Evolutionary conservation across 2,888 invertebrate species (phyloP).

Genomic region (Dysmachus trigonus): DNA sequence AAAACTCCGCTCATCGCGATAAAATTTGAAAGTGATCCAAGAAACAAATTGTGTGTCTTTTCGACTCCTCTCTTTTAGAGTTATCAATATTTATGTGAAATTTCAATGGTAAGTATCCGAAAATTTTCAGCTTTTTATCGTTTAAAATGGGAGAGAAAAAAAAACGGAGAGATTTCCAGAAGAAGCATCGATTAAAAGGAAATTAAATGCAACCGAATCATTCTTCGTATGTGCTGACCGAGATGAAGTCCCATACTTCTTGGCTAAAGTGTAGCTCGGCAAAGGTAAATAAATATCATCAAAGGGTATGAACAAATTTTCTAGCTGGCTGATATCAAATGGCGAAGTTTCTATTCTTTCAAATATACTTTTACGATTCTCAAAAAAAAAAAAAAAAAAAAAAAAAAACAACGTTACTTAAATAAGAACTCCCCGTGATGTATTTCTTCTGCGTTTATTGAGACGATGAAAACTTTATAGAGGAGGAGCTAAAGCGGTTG

Average conservation of each 20-base stretch:
- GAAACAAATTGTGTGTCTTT: not conserved
- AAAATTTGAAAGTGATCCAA: not conserved
- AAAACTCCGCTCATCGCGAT: not conserved
- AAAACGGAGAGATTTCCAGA: not conserved
- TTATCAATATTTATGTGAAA: not conserved
- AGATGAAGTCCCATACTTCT: not conserved
- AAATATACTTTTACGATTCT: not conserved
- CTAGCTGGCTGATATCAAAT: constrained; percentile 36
- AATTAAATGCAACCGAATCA: constrained; percentile 4
- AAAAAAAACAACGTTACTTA: not conserved
- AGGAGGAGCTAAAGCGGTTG: constrained; percentile 90
- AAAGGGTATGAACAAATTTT: constrained; percentile 37
- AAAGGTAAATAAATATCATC: constrained; percentile 47
- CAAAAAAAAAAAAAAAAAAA: not conserved
- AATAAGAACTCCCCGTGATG: not conserved
- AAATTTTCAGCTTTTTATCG: constrained; percentile 29
- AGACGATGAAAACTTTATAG: constrained; percentile 66
- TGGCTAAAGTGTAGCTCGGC: constrained; percentile 25
- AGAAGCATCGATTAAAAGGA: not conserved
- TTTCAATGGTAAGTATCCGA: constrained; percentile 32
- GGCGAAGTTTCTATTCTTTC: not conserved
- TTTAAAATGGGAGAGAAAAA: constrained; percentile 2
- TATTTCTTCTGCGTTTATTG: constrained; percentile 1
- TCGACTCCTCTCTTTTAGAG: not conserved
- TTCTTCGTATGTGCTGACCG: not conserved